Base-by-base conservation (phyloP, 2,888 invertebrate genomes). In the Tipula lateralis region DNA sequence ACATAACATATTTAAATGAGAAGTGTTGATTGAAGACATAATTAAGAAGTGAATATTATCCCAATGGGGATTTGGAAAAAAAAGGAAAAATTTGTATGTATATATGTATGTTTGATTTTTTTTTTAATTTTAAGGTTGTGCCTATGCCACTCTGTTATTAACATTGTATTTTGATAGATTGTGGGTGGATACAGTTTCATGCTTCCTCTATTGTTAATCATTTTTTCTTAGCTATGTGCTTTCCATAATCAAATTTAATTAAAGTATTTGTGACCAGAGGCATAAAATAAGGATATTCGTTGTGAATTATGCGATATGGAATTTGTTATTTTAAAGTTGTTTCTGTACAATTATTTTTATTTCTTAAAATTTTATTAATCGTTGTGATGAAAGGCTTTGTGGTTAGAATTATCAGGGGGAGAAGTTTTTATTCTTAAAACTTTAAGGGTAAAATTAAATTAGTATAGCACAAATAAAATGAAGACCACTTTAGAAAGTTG, bases 201-300 rank as follows among this genome's bases (percentile, higher is more conserved):
- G 24, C 66, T 66, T 66, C 12, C 24, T 66, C 66, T 66, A 66
- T 66, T 66, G 24, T 66, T 24, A 66, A 66, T 4, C 66, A 9
- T 24, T 66, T n/a, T 39, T 66, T n/a, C 50, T 50, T 19, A 4
- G 66, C 19, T 24, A 19, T 24, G 9, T 66, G 66, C 66, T 66
- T 66, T 66, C n/a, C 12, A 66, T 66, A 66, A 66, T 66, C 24
- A 66, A 66, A 66, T 66, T 66, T 66, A 66, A 66, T 66, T 66
- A 66, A 66, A 66, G 66, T 12, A 66, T 66, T 66, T 66, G 66
- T 66, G 66, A 24, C 66, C 66, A 24, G 9, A 66, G 66, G 66
- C 66, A 66, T 24, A 13, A 66, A 1, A 44, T 44, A 44, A 44
- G 16, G 6, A 16, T 16, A 16, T 50, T 50, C 13, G 4, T 13